These are phyloP conservation scores for Listrodromus nycthemerus DNA, from an alignment of 2,888 invertebrate species.

Conservation along the genomic window DNA sequence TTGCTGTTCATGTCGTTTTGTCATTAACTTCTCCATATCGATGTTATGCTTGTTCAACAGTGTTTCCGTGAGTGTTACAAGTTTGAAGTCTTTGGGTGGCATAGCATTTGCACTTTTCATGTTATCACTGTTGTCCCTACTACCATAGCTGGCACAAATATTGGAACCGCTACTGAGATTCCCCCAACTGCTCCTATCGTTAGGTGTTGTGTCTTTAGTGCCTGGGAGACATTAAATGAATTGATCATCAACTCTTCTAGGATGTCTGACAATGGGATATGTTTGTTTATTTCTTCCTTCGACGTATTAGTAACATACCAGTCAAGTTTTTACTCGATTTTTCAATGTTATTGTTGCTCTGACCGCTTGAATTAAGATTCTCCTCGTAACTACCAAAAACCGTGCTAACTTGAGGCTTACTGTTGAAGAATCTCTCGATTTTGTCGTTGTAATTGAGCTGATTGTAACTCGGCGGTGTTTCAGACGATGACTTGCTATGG, in stretches of 20 bases:
- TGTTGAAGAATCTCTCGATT: slow-evolving; percentile 87
- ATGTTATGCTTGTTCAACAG: slow-evolving; percentile 89
- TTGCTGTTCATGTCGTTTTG: slow-evolving; percentile 89
- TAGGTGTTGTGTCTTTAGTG: slow-evolving; percentile 85
- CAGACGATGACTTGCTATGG: slow-evolving; percentile 92
- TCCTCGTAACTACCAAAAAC: slow-evolving; percentile 78
- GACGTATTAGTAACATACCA: slow-evolving; percentile 63
- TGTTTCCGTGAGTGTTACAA: slow-evolving; percentile 87
- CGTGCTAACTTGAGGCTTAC: slow-evolving; percentile 73
- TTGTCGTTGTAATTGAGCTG: slow-evolving; percentile 95
- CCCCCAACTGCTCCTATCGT: slow-evolving; percentile 87
- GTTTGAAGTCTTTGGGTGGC: slow-evolving; percentile 83
- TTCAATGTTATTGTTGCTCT: slow-evolving; percentile 75
- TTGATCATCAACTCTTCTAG: not conserved
- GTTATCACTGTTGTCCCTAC: slow-evolving; percentile 84
- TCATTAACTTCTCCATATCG: slow-evolving; percentile 92
- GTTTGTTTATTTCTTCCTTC: not conserved
- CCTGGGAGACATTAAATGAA: slow-evolving; percentile 59
- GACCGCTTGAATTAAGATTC: slow-evolving; percentile 70
- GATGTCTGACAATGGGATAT: not conserved
- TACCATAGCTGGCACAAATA: slow-evolving; percentile 85
- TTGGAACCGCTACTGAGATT: slow-evolving; percentile 87
- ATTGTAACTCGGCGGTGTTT: slow-evolving; percentile 93
- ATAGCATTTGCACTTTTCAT: slow-evolving; percentile 79
- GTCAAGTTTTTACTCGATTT: slow-evolving; percentile 73